Conservation (phyloP, 2,797 vertebrate species). For the Ptychobarbus kaznakovi region DNA sequence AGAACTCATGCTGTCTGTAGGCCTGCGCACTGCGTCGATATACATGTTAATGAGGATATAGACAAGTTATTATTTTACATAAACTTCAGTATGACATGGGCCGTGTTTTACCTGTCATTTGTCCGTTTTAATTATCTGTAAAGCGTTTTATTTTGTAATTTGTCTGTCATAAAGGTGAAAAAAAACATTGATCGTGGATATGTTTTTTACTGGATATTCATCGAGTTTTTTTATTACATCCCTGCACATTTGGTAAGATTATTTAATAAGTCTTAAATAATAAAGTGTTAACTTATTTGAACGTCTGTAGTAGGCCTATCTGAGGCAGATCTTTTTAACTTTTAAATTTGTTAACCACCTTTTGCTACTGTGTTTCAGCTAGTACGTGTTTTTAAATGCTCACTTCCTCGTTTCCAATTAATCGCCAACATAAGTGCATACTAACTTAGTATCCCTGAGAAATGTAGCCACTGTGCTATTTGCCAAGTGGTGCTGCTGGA, state of each 20-base stretch:
- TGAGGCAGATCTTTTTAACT: neutral
- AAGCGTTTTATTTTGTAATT: neutral
- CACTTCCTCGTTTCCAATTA: slow-evolving; percentile 26
- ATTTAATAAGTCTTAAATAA: neutral
- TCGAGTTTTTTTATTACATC: neutral
- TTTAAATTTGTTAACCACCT: neutral
- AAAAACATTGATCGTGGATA: neutral
- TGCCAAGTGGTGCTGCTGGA: neutral
- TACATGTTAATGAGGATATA: neutral
- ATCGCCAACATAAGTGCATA: neutral
- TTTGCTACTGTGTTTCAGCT: neutral
- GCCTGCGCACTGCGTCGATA: neutral
- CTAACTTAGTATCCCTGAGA: neutral
- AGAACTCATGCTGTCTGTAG: neutral
- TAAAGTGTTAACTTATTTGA: neutral
- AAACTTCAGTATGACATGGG: neutral
- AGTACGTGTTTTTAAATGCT: neutral
- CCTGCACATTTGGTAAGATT: slow-evolving; percentile 27
- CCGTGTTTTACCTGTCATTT: neutral
- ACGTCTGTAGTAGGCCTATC: neutral
- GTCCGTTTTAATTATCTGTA: neutral
- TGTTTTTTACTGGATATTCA: neutral
- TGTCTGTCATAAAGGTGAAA: neutral
- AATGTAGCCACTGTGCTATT: neutral
- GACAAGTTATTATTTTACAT: neutral